These are phyloP conservation scores for Lanius ludovicianus DNA, from an alignment of 2,113 vertebrate species.

Conservation along the genomic window DNA sequence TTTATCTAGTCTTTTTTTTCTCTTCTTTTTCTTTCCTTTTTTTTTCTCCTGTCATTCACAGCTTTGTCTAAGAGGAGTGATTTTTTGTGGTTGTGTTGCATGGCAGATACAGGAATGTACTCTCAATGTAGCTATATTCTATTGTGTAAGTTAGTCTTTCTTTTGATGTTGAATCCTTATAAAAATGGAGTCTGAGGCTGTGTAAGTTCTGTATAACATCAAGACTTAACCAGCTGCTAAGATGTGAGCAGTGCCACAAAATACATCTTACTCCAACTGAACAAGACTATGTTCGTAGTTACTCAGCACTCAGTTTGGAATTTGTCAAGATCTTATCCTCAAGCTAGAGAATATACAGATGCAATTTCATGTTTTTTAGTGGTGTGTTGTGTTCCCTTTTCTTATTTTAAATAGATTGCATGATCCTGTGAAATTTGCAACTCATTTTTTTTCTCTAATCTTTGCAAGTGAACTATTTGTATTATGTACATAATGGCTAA, in stretches of 20 bases:
- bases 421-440: slow-evolving; percentile 7
- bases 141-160: background rate
- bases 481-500: background rate
- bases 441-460: slow-evolving; percentile 1
- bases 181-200: background rate
- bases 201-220: background rate
- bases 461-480: slow-evolving; percentile 27
- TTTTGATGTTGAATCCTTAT: background rate
- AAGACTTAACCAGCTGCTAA: background rate
- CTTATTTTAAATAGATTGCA: slow-evolving; percentile 27
- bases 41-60: background rate
- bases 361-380: slow-evolving; percentile 11
- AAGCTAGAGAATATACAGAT: slow-evolving; percentile 30
- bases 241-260: background rate
- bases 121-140: background rate
- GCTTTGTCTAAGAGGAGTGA: background rate
- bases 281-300: slow-evolving; percentile 4
- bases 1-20: background rate
- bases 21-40: no score
- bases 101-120: background rate
- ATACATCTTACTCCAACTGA: background rate
- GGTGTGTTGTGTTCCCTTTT: background rate
- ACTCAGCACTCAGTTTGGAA: background rate
- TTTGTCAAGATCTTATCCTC: slow-evolving; percentile 19
- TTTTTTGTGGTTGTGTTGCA: background rate